Conservation (phyloP, 2,888 invertebrate genomes). For the Hoplodrina ambigua region DNA sequence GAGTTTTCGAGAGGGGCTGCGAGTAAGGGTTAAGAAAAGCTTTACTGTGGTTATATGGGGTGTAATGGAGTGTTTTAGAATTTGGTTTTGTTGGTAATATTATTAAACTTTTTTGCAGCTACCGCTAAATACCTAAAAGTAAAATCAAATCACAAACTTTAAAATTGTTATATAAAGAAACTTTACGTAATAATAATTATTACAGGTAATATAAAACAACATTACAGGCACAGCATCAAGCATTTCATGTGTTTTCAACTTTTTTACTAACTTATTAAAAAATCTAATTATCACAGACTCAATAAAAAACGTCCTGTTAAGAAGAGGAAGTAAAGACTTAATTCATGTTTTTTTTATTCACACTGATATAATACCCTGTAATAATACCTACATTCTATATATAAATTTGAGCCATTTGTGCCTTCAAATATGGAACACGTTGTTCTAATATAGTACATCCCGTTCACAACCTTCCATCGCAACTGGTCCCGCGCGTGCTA, state of each 20-base stretch:
- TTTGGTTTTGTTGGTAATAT: background rate
- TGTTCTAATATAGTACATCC: conserved; percentile 73
- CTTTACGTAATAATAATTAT: background rate
- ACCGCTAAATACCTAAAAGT: background rate
- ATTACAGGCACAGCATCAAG: conserved; percentile 3
- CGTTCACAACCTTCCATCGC: conserved; percentile 72
- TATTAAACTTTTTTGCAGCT: no score
- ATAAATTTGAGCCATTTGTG: conserved; percentile 20
- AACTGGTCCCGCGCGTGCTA: conserved; percentile 64
- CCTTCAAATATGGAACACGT: conserved; percentile 57
- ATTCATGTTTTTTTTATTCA: conserved; percentile 17
- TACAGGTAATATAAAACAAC: conserved; percentile 7
- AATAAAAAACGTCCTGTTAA: conserved; percentile 3
- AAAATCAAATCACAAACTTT: background rate
- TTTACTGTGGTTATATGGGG: background rate
- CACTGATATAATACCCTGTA: background rate
- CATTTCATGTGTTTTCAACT: conserved; percentile 10
- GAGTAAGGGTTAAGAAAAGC: conserved; percentile 4
- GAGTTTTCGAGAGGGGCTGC: conserved; percentile 13
- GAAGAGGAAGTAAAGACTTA: conserved; percentile 10
- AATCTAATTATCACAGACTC: no score
- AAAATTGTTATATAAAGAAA: background rate
- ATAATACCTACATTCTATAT: conserved; percentile 5
- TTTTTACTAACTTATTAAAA: conserved; percentile 8
- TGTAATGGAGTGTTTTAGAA: no score